Evolutionary conservation across 2,113 vertebrate species (phyloP), one percentile per base, ranked within the genome.

Genomic region (Carettochelys insculpta): DNA sequence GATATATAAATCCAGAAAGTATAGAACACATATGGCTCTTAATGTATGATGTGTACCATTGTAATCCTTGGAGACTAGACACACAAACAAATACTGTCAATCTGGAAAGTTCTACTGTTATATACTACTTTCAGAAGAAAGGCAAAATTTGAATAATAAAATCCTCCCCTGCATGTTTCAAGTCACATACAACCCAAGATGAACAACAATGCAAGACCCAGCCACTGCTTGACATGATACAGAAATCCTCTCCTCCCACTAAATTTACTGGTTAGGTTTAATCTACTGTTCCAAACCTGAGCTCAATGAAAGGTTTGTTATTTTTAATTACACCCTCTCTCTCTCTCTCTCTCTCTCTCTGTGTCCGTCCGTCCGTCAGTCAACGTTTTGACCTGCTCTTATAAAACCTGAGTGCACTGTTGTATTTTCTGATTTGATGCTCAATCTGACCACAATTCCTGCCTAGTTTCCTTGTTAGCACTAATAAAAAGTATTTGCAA

Each of bases 401-500:
- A 8, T 45, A 93, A 93, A 82, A 52, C 76, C n/a, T 78, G 88
- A 85, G 77, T 61, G 29, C 85, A 78, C 48, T 4, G 3, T n/a
- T n/a, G n/a, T n/a, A 65, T 65, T 65, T 80, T 83, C 45, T 58
- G 58, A 90, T 84, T 34, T 89, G 88, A 89, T 76, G 87, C 53
- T 93, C 68, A 75, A 68, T 76, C 83, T 85, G 77, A 71, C 82
- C 92, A 87, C 56, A 71, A 2, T 31, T 43, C 24, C 17, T 54
- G 43, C n/a, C 12, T 61, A 11, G 43, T 78, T 87, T 79, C 82
- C 61, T 86, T 76, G 75, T 71, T 45, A 61, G 94, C 22, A 95
- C 82, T 80, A 93, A 88, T 50, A 53, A 90, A 94, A 87, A 80
- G 24, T 29, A 82, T 52, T 78, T 89, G 48, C 88, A 76, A 82